These are phyloP conservation scores for Apamea epomidion DNA, from an alignment of 2,888 invertebrate species.

Conservation along the genomic window DNA sequence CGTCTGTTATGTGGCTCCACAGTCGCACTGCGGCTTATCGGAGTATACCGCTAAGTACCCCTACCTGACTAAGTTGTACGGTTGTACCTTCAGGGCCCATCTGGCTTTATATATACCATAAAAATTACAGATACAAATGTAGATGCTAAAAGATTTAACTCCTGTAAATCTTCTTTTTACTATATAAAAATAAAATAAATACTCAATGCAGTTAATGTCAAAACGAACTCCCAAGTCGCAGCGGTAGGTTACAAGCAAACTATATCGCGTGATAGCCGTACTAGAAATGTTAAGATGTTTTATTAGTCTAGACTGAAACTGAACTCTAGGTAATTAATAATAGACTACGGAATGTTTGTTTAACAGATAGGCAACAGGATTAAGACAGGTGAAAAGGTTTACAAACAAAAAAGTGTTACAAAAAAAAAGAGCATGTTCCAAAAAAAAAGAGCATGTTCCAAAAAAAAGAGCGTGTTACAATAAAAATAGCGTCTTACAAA, in stretches of 20 bases:
- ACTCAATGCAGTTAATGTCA: constrained; percentile 23
- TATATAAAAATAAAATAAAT: constrained; percentile 19
- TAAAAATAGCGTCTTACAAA: too few relatives aligned
- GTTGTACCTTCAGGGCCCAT: too few relatives aligned
- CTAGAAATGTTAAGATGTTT: constrained; percentile 42
- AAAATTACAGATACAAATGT: not conserved
- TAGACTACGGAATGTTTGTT: constrained; percentile 45
- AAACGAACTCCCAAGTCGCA: constrained; percentile 18
- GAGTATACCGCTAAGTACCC: too few relatives aligned
- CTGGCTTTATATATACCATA: not conserved
- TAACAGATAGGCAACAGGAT: constrained; percentile 16
- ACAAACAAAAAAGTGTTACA: constrained; percentile 28
- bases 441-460: too few relatives aligned
- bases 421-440: constrained; percentile 9
- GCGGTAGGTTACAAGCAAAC: constrained; percentile 24
- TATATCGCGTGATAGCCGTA: constrained; percentile 52
- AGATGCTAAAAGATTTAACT: not conserved
- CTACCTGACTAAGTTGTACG: too few relatives aligned
- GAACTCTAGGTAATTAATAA: constrained; percentile 51
- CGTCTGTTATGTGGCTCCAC: too few relatives aligned
- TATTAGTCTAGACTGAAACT: constrained; percentile 61
- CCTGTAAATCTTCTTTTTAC: not conserved
- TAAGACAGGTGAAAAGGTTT: constrained; percentile 24
- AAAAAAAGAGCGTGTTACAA: too few relatives aligned
- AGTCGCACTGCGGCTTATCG: too few relatives aligned